phyloP scores from a whole-genome alignment of 2,888 invertebrate species.

The Hemicrepidius hirtus region DNA sequence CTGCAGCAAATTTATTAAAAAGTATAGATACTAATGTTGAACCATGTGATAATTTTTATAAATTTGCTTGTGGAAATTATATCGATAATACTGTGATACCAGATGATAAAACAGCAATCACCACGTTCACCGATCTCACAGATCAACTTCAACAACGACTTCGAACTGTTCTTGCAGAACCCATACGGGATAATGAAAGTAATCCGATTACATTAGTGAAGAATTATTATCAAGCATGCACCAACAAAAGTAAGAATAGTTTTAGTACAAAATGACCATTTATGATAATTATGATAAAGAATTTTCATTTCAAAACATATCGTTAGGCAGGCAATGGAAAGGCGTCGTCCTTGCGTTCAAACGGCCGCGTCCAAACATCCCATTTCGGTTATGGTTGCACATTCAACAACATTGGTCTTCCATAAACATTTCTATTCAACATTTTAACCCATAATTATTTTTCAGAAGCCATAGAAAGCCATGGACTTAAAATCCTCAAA shows the following conservation, averaged over 20 bases:
- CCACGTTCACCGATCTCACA: conserved; percentile 70
- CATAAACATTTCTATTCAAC: no score
- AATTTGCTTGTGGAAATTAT: conserved; percentile 13
- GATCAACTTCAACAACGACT: conserved; percentile 71
- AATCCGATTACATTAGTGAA: conserved; percentile 71
- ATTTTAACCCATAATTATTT: conserved; percentile 24
- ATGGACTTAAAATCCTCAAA: conserved; percentile 78
- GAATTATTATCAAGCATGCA: conserved; percentile 71
- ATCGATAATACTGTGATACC: conserved; percentile 80
- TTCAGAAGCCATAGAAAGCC: conserved; percentile 84
- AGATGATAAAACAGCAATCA: conserved; percentile 80
- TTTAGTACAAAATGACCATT: no score
- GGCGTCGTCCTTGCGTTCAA: no score
- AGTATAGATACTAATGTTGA: conserved; percentile 62
- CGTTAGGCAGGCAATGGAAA: no score
- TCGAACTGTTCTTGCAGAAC: conserved; percentile 67
- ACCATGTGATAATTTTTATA: conserved; percentile 13
- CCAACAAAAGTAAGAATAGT: conserved; percentile 62
- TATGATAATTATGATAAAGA: no score
- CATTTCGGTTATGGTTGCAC: no score
- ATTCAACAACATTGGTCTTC: no score
- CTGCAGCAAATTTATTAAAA: conserved; percentile 81
- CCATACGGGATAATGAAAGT: conserved; percentile 66
- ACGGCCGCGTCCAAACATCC: no score
- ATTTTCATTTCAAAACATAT: no score